Percentiles rank a stretch among this genome's conserved stretches.
These are phyloP conservation scores for Eupeodes latifasciatus DNA, from an alignment of 2,888 invertebrate species.

Conservation along the genomic window DNA sequence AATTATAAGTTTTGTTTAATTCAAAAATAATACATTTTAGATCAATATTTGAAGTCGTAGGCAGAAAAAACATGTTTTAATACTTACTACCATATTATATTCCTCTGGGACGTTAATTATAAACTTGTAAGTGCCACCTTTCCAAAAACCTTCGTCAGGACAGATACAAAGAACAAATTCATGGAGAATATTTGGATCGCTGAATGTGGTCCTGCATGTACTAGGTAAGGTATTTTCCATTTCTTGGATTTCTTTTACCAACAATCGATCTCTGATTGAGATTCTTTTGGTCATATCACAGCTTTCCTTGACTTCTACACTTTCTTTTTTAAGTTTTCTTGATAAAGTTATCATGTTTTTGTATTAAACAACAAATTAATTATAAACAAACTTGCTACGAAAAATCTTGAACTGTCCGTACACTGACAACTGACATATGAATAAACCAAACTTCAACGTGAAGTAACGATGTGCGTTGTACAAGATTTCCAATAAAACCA, in stretches of 20 bases:
- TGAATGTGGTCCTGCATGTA: slow-evolving; percentile 92
- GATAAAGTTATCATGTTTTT: slow-evolving; percentile 69
- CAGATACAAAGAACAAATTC: slow-evolving; percentile 91
- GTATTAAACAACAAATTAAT: not conserved
- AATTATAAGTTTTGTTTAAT: no score
- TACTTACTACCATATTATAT: slow-evolving; percentile 97
- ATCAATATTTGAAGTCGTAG: no score
- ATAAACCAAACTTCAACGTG: slow-evolving; percentile 27
- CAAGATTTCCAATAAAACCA: not conserved
- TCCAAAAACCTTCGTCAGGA: slow-evolving; percentile 96
- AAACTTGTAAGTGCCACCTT: slow-evolving; percentile 94
- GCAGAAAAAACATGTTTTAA: not conserved
- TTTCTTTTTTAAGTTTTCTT: slow-evolving; percentile 70
- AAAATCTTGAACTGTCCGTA: slow-evolving; percentile 6
- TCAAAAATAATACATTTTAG: no score
- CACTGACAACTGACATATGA: slow-evolving; percentile 20
- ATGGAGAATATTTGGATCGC: slow-evolving; percentile 92
- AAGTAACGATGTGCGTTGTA: not conserved
- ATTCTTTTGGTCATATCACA: slow-evolving; percentile 83
- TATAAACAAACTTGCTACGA: slow-evolving; percentile 54
- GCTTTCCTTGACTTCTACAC: slow-evolving; percentile 59
- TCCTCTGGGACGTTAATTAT: slow-evolving; percentile 94
- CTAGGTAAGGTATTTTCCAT: slow-evolving; percentile 93
- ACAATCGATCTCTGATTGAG: slow-evolving; percentile 86
- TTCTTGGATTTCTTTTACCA: slow-evolving; percentile 91